A percentile compares a stretch with the other conserved stretches of the same genome.
Evolutionary conservation across 1,140 invertebrate species (phyloP).

Genomic region (Watersipora subatra): DNA sequence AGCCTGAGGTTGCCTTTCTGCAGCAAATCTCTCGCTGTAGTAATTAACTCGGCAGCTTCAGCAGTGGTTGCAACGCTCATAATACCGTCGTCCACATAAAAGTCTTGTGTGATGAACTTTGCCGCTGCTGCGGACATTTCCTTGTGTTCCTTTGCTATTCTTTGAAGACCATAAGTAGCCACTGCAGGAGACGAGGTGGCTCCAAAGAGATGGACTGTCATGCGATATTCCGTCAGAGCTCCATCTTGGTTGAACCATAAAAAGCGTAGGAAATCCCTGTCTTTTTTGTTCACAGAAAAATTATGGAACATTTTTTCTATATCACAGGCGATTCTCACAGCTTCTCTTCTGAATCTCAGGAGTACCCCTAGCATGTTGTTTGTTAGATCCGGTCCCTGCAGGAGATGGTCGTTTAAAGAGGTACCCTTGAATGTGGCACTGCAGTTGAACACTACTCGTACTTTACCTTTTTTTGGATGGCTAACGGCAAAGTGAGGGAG

Average conservation of each 20-base stretch:
- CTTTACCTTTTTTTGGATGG: constrained; percentile 7
- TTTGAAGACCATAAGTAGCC: background rate
- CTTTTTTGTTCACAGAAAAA: constrained; percentile 1
- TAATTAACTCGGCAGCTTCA: background rate
- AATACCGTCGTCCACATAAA: constrained; percentile 8
- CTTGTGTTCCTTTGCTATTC: background rate
- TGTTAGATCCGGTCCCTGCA: constrained; percentile 8
- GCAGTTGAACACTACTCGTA: constrained; percentile 10
- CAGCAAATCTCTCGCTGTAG: background rate
- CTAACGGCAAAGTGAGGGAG: constrained; percentile 6
- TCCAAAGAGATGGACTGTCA: constrained; percentile 12
- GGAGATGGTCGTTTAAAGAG: constrained; percentile 5
- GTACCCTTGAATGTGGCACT: background rate
- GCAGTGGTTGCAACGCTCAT: background rate
- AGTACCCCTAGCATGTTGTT: constrained; percentile 7
- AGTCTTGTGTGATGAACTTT: constrained; percentile 1
- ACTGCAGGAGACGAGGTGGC: constrained; percentile 3
- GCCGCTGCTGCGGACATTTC: background rate
- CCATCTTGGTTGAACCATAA: constrained; percentile 5
- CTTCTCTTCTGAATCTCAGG: background rate
- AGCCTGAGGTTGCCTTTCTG: constrained; percentile 1
- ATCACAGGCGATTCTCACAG: background rate
- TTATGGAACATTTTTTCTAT: constrained; percentile 7
- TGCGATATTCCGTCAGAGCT: constrained; percentile 3
- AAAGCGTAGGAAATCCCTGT: constrained; percentile 6